Base-by-base conservation (phyloP, 2,888 invertebrate genomes). In the Iselma pallidipennis region DNA sequence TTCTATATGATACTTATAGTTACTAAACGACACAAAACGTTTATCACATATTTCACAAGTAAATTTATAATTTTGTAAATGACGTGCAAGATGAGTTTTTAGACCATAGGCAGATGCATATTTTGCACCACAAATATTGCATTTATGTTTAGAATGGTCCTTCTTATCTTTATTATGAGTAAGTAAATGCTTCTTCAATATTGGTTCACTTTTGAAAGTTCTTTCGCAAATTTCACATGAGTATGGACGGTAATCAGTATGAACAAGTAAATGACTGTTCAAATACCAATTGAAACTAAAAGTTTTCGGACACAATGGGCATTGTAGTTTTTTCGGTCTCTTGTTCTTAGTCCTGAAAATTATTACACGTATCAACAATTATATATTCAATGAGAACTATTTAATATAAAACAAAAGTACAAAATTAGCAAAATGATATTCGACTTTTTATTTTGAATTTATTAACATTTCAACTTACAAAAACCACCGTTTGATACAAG, bases 21-120 rank as follows among this genome's bases (percentile, higher is more conserved):
- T 2, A 4, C 45, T 23, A n/a, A 23, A 23, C 4, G 2, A 12
- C 5, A 4, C 12, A n/a, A n/a, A 14, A 9, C 6, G 16, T 23
- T 49, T 16, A 16, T 37, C 19, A 16, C 19, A 45, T 23, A 45
- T 23, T 3, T 19, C 42, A 19, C 42, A 42, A 16, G 19, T 25
- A 4, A 54, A 57, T 12, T 49, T 57, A 14, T 54, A 7, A 37
- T 31, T 12, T 61, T 53, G 2, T 57, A 54, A 6, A 33, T 52
- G 52, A 5, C 16, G 49, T 9, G 58, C 21, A 23, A 45, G 37
- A 62, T 65, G 67, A 83, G 85, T 83, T 6, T 82, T 83, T 9
- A 85, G n/a, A n/a, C n/a, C n/a, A 72, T 0, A 37, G 83, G 82
- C 5, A 83, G 82, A 16, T 82, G 78, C 3, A 7, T 19, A 85